phyloP scores from a whole-genome alignment of 2,888 invertebrate genomes.

The Liodrosophila aerea region DNA sequence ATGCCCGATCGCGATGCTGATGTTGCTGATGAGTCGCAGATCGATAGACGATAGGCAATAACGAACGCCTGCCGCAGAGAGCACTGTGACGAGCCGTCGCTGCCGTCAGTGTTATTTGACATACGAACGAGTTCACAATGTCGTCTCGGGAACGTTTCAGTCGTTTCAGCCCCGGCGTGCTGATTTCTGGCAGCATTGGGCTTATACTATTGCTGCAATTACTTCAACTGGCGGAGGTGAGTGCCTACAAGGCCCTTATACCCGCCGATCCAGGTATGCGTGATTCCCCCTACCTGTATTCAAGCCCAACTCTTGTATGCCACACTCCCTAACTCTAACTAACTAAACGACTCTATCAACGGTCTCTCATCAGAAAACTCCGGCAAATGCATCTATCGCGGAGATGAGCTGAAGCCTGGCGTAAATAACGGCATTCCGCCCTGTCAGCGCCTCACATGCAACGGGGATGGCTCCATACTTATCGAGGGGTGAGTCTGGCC shows the following conservation, averaged over 20 bases:
- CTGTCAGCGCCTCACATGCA: constrained; percentile 78
- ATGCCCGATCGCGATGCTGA: constrained; percentile 38
- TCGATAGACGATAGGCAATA: neutral
- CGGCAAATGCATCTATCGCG: constrained; percentile 80
- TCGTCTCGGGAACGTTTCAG: constrained; percentile 24
- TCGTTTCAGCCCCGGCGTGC: neutral
- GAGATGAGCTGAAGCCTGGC: constrained; percentile 72
- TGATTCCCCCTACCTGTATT: neutral
- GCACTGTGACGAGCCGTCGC: constrained; percentile 18
- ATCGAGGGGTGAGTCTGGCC: constrained; percentile 79
- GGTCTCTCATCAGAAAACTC: constrained; percentile 54
- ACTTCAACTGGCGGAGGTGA: constrained; percentile 26
- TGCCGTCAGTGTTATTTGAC: constrained; percentile 59
- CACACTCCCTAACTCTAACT: neutral
- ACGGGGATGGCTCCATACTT: constrained; percentile 75
- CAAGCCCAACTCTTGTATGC: neutral
- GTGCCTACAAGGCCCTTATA: constrained; percentile 65
- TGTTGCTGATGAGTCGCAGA: constrained; percentile 20
- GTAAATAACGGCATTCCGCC: constrained; percentile 74
- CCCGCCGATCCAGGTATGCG: constrained; percentile 70
- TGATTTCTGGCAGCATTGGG: constrained; percentile 23
- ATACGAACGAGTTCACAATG: constrained; percentile 58
- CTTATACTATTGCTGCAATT: constrained; percentile 36
- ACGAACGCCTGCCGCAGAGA: constrained; percentile 1
- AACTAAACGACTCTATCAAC: too few species aligned